Conservation (phyloP, 2,888 invertebrate species). For the Rhabditoides inermis region DNA sequence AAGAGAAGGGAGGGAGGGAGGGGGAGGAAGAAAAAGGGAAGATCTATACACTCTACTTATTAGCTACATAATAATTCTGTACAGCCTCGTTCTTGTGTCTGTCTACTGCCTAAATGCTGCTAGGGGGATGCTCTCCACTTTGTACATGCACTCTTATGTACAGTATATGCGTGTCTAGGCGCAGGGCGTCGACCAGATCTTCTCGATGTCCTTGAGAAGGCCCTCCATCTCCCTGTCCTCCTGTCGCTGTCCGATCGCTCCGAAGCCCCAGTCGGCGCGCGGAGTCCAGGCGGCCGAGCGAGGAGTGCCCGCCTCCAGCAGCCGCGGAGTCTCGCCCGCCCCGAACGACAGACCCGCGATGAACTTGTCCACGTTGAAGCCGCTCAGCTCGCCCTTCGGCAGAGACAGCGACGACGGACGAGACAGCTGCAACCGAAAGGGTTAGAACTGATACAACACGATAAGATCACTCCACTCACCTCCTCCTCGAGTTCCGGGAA, state of each 20-base stretch:
- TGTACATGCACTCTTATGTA: too few relatives aligned
- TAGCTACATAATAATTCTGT: too few relatives aligned
- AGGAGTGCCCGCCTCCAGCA: too few relatives aligned
- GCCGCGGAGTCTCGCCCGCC: background rate
- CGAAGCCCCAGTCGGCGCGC: slow-evolving; percentile 5
- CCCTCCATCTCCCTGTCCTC: slow-evolving; percentile 12
- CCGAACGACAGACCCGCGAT: slow-evolving; percentile 28
- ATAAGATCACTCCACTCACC: background rate
- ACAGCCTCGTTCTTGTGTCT: too few relatives aligned
- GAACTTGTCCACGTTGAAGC: slow-evolving; percentile 39
- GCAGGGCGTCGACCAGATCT: slow-evolving; percentile 33
- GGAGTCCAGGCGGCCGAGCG: slow-evolving; percentile 1
- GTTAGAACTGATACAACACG: background rate
- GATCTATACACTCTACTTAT: too few relatives aligned
- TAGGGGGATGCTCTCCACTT: too few relatives aligned
- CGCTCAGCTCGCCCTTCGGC: slow-evolving; percentile 7
- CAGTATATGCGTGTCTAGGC: too few relatives aligned
- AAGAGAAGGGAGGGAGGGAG: too few relatives aligned
- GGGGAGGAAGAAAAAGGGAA: too few relatives aligned
- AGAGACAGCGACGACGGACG: slow-evolving; percentile 3
- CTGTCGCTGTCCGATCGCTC: slow-evolving; percentile 12
- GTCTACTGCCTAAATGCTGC: too few relatives aligned
- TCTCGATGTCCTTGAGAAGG: slow-evolving; percentile 24
- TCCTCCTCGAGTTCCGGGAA: slow-evolving; percentile 12
- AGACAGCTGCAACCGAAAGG: too few relatives aligned